phyloP scores from a whole-genome alignment of 2,888 invertebrate genomes.

The Geotrupes spiniger region DNA sequence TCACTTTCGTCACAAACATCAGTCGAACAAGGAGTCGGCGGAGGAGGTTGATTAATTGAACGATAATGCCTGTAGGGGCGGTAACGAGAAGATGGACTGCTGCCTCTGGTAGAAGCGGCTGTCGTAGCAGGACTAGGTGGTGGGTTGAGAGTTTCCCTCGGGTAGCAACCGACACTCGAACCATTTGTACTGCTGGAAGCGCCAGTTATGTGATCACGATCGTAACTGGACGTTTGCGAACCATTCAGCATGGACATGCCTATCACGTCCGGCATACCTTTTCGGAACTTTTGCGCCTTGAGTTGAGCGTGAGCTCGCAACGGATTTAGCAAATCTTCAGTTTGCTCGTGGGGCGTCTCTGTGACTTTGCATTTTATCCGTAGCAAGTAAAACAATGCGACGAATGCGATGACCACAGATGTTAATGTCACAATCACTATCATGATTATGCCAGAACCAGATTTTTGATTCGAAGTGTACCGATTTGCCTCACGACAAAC shows the following conservation, averaged over 20 bases:
- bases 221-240: conserved; percentile 63
- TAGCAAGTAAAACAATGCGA: conserved; percentile 35
- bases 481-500: conserved; percentile 56
- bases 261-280: conserved; percentile 52
- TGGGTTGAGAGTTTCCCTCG: conserved; percentile 84
- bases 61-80: conserved; percentile 69
- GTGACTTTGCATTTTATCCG: conserved; percentile 31
- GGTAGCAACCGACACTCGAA: conserved; percentile 60
- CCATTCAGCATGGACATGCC: conserved; percentile 66
- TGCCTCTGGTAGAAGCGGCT: conserved; percentile 56
- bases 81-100: conserved; percentile 61
- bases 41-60: conserved; percentile 80
- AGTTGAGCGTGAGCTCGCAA: conserved; percentile 43
- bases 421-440: conserved; percentile 58
- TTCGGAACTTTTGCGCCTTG: conserved; percentile 30
- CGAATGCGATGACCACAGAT: conserved; percentile 55
- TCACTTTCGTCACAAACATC: conserved; percentile 92
- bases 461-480: conserved; percentile 40
- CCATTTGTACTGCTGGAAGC: conserved; percentile 69
- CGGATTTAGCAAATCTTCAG: conserved; percentile 65
- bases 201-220: conserved; percentile 63
- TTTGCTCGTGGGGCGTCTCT: conserved; percentile 57
- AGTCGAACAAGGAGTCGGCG: conserved; percentile 92
- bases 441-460: conserved; percentile 31
- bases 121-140: conserved; percentile 88